These are phyloP conservation scores for Sylvia atricapilla DNA, from an alignment of 2,113 vertebrate species.

Conservation along the genomic window DNA sequence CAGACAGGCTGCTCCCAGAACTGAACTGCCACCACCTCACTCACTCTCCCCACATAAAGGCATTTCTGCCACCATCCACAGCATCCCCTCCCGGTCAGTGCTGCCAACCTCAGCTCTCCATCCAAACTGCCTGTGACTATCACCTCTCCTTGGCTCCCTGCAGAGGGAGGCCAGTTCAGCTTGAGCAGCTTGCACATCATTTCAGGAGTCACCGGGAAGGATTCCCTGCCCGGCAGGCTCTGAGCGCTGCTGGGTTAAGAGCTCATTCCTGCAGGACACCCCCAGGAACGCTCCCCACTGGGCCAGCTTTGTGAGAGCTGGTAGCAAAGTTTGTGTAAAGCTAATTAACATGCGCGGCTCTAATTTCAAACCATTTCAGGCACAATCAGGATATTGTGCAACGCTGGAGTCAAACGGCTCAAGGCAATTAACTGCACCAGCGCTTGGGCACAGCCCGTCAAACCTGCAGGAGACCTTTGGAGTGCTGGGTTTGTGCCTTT, in stretches of 20 bases:
- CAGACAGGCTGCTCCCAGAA: accelerated
- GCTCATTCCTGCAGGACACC: background rate
- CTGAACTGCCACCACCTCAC: background rate
- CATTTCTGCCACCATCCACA: background rate
- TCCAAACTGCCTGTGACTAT: background rate
- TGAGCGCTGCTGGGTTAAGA: background rate
- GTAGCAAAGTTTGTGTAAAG: background rate
- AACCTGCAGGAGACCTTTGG: background rate
- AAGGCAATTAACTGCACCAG: background rate
- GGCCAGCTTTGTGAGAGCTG: background rate
- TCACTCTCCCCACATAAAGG: background rate
- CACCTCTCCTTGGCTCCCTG: background rate
- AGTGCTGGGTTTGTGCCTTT: background rate
- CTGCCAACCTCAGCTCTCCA: background rate
- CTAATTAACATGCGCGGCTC: background rate
- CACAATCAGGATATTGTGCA: background rate
- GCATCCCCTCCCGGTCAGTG: background rate
- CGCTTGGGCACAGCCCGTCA: background rate
- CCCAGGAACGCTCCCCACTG: background rate
- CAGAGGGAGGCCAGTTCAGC: background rate
- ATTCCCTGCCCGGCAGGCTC: background rate
- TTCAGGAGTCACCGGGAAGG: background rate
- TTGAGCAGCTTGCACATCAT: background rate
- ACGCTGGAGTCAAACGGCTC: background rate
- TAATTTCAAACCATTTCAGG: background rate